These are phyloP conservation scores for Lagothrix lagotricha DNA, from an alignment of 2,797 vertebrate species.

Conservation along the genomic window DNA sequence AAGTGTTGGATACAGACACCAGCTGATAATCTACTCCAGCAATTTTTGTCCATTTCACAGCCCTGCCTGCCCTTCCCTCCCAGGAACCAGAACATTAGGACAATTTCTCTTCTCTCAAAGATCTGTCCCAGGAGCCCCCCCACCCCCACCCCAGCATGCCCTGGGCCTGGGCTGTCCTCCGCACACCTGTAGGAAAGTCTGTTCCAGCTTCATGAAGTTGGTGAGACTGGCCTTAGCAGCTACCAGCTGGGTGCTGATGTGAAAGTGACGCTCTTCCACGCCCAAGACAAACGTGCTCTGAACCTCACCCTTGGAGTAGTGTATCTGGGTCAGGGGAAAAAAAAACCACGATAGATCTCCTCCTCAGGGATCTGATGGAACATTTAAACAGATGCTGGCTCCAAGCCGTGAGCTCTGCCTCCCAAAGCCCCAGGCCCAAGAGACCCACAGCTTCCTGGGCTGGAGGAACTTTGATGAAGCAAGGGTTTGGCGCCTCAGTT, in stretches of 20 bases:
- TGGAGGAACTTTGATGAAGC: not conserved
- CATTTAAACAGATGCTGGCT: not conserved
- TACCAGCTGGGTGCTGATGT: slow-evolving; percentile 34
- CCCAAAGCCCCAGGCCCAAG: not conserved
- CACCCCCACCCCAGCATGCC: fast-evolving
- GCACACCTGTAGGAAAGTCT: slow-evolving; percentile 79
- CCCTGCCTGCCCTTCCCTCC: not conserved
- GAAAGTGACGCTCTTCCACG: slow-evolving; percentile 65
- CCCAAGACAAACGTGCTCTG: slow-evolving; percentile 56
- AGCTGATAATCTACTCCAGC: not conserved
- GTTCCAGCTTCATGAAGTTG: slow-evolving; percentile 64
- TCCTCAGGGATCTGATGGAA: not conserved
- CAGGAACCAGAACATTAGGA: not conserved
- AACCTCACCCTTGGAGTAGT: slow-evolving; percentile 64
- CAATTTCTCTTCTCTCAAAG: not conserved
- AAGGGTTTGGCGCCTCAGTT: not conserved
- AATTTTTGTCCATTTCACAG: not conserved
- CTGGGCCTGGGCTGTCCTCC: not conserved
- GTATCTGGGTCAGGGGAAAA: slow-evolving; percentile 54
- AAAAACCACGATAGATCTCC: not conserved
- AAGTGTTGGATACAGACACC: fast-evolving
- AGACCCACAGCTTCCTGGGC: not conserved
- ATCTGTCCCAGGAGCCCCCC: not conserved
- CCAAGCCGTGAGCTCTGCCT: not conserved
- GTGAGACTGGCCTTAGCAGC: slow-evolving; percentile 47